A percentile compares a stretch with the other conserved stretches of the same genome.
Evolutionary conservation across 1,140 invertebrate genomes (phyloP).

Genomic region (Popillia japonica): DNA sequence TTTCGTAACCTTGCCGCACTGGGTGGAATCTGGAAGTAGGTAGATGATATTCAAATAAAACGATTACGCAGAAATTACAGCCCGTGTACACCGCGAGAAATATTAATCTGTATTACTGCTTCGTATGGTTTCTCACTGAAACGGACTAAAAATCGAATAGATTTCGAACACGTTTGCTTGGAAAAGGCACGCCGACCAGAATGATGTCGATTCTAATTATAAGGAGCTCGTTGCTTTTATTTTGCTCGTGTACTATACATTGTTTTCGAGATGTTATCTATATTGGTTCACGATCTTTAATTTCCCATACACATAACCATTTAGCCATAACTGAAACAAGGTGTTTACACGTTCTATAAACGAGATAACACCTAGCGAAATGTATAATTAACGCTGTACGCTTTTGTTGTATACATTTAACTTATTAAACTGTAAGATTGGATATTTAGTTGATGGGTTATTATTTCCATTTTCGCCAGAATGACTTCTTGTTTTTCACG

Average conservation of each 20-base stretch:
- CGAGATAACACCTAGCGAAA: conserved; percentile 36
- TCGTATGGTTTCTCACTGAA: not conserved
- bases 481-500: not conserved
- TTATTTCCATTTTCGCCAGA: not conserved
- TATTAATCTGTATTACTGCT: not conserved
- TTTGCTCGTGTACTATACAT: conserved; percentile 13
- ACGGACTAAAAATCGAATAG: not conserved
- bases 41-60: conserved; percentile 23
- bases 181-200: not conserved
- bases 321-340: conserved; percentile 38
- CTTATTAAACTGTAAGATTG: conserved; percentile 6
- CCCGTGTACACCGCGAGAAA: not conserved
- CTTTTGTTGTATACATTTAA: conserved; percentile 31
- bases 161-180: conserved; percentile 8
- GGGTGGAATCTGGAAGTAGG: not conserved
- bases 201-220: conserved; percentile 34
- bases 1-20: not conserved
- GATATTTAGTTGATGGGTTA: not conserved
- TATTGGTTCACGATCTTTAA: conserved; percentile 36
- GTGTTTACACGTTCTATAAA: conserved; percentile 38
- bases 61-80: conserved; percentile 3
- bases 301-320: conserved; percentile 39
- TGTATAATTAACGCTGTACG: conserved; percentile 29
- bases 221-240: conserved; percentile 32
- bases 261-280: conserved; percentile 37